Evolutionary conservation across 2,888 invertebrate species (phyloP), one percentile per base, ranked within the genome.

Genomic region (Copidosoma aretas): DNA sequence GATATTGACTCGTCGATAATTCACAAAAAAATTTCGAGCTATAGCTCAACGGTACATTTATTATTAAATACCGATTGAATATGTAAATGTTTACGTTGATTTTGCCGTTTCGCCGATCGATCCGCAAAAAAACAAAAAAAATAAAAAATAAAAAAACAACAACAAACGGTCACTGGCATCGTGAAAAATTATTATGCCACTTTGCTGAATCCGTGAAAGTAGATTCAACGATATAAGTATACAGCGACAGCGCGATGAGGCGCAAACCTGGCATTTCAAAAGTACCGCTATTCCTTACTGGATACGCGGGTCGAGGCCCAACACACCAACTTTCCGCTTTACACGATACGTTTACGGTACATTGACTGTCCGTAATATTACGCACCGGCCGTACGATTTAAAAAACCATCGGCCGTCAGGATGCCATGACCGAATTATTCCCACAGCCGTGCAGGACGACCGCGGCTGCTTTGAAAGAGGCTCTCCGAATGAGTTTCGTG

Each of bases 141-240:
- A 46, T 46, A 15, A 46, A 46, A 32, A 5, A 3, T 46, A 46
- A 46, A 46, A 46, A 46, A 8, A 41, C 8, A 41, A 10, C 41
- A 41, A 41, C 41, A 51, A 19, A 15, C 10, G 17, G 3, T 21
- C 19, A 19, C 1, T 21, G 41, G 52, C 52, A 19, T 8, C 32
- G 51, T 22, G 41, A 22, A 15, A 43, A 39, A n/a, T 22, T 39
- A 43, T 60, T 64, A 62, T 66, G 67, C 67, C 71, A 70, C 61
- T 52, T 71, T 69, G 65, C 76, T 74, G 71, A 72, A 76, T 75
- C 75, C 73, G 77, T 77, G 78, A 79, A 77, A 78, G 77, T 75
- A 74, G 73, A 76, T 72, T 73, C 72, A 64, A 71, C 67, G 58
- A 65, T 71, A n/a, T 17, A n/a, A n/a, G n/a, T n/a, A 32, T 54